phyloP scores from a whole-genome alignment of 2,113 vertebrate genomes.

The Pachypanchax playfairii region DNA sequence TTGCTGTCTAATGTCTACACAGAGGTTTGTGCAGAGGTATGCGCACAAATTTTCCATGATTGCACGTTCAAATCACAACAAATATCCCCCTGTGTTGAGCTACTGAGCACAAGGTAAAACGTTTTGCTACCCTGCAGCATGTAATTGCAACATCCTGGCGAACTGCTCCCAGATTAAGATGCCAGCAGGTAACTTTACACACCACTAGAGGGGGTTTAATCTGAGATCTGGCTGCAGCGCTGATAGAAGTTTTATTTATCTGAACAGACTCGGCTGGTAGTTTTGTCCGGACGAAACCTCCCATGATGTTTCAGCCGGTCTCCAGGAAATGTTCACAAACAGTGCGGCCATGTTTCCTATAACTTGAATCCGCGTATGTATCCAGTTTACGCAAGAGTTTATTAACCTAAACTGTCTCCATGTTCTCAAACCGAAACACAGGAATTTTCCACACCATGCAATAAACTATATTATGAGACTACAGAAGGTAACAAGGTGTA shows the following conservation, averaged over 20 bases:
- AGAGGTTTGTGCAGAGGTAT: constrained; percentile 70
- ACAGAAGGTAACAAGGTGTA: constrained; percentile 26
- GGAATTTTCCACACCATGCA: constrained; percentile 37
- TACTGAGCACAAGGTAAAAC: constrained; percentile 50
- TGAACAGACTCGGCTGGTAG: not conserved
- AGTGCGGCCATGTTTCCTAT: constrained; percentile 24
- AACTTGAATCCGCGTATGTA: constrained; percentile 22
- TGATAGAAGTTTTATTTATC: constrained; percentile 12
- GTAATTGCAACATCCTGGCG: constrained; percentile 43
- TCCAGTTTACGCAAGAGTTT: constrained; percentile 46
- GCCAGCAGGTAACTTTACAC: constrained; percentile 28
- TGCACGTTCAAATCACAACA: constrained; percentile 73
- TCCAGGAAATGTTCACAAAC: constrained; percentile 34
- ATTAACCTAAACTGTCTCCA: constrained; percentile 39
- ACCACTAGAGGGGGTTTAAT: constrained; percentile 13
- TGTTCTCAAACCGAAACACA: constrained; percentile 33
- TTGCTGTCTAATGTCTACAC: constrained; percentile 67
- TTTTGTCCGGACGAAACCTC: constrained; percentile 11
- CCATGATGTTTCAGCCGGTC: constrained; percentile 29
- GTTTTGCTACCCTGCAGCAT: constrained; percentile 47
- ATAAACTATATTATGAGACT: constrained; percentile 48
- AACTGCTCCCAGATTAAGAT: constrained; percentile 29
- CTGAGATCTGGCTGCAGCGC: constrained; percentile 7
- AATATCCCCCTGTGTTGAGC: constrained; percentile 55
- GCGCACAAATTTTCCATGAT: constrained; percentile 73